Conservation (phyloP, 2,888 invertebrate genomes). For the Hydriomena furcata region DNA sequence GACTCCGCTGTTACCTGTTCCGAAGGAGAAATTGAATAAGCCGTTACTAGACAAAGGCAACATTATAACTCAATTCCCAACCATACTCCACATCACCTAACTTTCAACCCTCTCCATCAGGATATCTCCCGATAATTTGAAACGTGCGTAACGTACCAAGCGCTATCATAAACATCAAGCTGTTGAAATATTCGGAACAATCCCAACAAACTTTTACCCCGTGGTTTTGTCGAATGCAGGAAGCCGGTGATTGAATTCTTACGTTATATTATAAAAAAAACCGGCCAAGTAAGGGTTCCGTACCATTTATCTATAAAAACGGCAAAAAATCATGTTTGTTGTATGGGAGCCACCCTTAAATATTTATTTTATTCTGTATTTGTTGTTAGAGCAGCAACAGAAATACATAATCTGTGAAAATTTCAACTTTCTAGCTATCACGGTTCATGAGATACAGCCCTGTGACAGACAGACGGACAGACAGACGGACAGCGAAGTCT, state of each 20-base stretch:
- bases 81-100: constrained; percentile 1
- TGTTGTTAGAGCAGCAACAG: no score
- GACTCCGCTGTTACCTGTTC: not conserved
- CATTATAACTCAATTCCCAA: constrained; percentile 6
- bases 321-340: no score
- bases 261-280: not conserved
- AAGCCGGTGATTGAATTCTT: not conserved
- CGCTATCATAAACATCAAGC: constrained; percentile 5
- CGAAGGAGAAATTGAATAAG: not conserved
- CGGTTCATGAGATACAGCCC: no score
- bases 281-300: no score
- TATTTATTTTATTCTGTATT: no score
- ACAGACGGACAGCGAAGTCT: no score
- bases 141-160: constrained; percentile 23
- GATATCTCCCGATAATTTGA: constrained; percentile 21
- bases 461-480: no score
- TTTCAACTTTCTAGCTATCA: no score
- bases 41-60: not conserved
- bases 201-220: constrained; percentile 6
- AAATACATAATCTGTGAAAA: no score
- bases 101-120: constrained; percentile 13
- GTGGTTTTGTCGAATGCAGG: constrained; percentile 5
- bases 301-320: no score
- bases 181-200: constrained; percentile 19
- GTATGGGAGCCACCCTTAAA: no score